Evolutionary conservation across 2,888 invertebrate genomes (phyloP).

Genomic region (Platycnemis pennipes): DNA sequence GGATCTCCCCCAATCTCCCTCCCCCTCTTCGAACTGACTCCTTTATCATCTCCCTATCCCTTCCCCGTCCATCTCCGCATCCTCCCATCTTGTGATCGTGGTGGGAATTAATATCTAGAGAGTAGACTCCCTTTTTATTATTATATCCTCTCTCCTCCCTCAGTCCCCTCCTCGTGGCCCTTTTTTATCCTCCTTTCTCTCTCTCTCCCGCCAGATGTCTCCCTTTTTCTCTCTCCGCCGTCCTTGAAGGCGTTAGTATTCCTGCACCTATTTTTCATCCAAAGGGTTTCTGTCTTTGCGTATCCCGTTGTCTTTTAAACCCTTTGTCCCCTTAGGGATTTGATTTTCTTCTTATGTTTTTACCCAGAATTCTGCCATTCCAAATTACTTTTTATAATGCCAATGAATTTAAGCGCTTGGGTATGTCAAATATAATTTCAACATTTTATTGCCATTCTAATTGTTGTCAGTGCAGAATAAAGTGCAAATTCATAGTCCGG

Average conservation of each 20-base stretch:
- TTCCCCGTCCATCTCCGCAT: not conserved
- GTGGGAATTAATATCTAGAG: constrained; percentile 33
- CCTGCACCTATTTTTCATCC: not conserved
- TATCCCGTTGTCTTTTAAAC: not conserved
- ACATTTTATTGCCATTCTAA: too few relatives aligned
- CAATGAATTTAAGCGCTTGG: too few relatives aligned
- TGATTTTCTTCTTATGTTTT: not conserved
- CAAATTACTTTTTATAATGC: too few relatives aligned
- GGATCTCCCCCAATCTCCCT: not conserved
- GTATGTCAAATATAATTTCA: too few relatives aligned
- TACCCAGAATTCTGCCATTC: too few relatives aligned
- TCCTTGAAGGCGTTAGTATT: not conserved
- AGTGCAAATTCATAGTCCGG: too few relatives aligned
- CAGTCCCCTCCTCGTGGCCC: not conserved
- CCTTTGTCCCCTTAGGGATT: not conserved
- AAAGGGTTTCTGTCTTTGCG: not conserved
- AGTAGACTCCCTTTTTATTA: not conserved
- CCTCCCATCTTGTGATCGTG: not conserved
- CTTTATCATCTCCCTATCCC: not conserved
- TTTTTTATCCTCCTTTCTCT: not conserved
- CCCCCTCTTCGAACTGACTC: not conserved
- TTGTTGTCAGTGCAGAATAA: too few relatives aligned
- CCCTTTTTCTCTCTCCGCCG: not conserved
- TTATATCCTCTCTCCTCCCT: not conserved
- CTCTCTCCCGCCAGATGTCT: not conserved